A percentile compares a stretch with the other conserved stretches of the same genome.
These are phyloP conservation scores for Macrotus californicus DNA, from an alignment of 2,113 vertebrate species.

Conservation along the genomic window DNA sequence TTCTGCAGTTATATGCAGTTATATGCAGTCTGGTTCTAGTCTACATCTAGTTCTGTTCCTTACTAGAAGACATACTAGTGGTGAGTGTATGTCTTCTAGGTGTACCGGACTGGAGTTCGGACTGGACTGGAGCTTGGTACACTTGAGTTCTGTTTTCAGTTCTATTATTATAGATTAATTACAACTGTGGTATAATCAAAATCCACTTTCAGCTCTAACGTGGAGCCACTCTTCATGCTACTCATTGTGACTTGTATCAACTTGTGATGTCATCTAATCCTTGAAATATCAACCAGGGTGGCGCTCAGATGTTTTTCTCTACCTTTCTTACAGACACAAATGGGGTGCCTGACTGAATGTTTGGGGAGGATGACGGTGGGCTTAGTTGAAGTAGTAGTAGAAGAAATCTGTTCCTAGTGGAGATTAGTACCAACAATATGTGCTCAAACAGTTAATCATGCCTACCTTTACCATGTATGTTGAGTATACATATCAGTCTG, in stretches of 20 bases:
- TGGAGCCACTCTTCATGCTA: background rate
- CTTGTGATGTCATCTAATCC: background rate
- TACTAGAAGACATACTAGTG: background rate
- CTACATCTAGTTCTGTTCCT: background rate
- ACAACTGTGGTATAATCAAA: background rate
- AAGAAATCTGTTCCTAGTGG: background rate
- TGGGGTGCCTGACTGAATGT: background rate
- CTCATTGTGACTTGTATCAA: background rate
- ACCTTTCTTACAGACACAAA: background rate
- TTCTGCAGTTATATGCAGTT: background rate
- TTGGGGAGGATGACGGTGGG: background rate
- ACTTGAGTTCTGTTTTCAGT: background rate
- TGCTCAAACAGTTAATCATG: background rate
- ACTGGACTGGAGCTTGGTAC: background rate
- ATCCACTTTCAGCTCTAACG: background rate
- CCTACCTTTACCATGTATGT: no score
- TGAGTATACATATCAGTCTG: background rate
- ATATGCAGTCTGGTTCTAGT: background rate
- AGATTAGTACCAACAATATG: background rate
- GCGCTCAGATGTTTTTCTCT: background rate
- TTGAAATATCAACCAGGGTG: background rate
- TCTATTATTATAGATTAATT: background rate
- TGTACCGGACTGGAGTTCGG: no score
- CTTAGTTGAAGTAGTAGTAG: background rate
- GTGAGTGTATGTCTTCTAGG: background rate